Conservation (phyloP, 2,797 vertebrate genomes). For the Halcyon badia region DNA sequence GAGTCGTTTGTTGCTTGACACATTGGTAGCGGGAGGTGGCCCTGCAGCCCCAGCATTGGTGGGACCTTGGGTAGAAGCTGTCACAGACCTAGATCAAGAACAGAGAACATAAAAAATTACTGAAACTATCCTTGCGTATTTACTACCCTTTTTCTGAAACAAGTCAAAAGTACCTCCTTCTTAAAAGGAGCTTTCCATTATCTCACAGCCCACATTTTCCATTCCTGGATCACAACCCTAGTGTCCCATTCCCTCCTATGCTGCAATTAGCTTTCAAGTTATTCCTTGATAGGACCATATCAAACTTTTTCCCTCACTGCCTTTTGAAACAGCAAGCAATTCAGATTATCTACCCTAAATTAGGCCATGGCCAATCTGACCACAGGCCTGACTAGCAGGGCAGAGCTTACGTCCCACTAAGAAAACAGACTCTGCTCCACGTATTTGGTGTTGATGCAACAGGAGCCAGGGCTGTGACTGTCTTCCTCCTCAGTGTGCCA, state of each 20-base stretch:
- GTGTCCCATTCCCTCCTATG: background rate
- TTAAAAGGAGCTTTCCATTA: background rate
- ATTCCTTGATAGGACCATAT: background rate
- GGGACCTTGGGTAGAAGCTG: slow-evolving; percentile 82
- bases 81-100: slow-evolving; percentile 84
- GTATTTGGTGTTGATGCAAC: background rate
- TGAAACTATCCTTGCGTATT: background rate
- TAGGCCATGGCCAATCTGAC: background rate
- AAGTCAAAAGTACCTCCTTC: background rate
- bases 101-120: background rate
- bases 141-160: background rate
- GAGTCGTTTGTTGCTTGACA: slow-evolving; percentile 91
- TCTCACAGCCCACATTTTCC: background rate
- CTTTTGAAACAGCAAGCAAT: background rate
- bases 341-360: background rate
- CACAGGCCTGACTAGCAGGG: background rate
- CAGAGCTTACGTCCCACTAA: background rate
- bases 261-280: background rate
- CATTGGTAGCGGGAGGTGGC: slow-evolving; percentile 80
- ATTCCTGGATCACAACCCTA: background rate
- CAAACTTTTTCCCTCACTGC: background rate
- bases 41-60: slow-evolving; percentile 31
- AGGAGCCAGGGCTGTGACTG: background rate
- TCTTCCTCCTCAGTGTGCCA: background rate
- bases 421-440: background rate